Evolutionary conservation across 2,888 invertebrate genomes (phyloP), one percentile per base, ranked within the genome.

Genomic region (Xestia sexstrigata): DNA sequence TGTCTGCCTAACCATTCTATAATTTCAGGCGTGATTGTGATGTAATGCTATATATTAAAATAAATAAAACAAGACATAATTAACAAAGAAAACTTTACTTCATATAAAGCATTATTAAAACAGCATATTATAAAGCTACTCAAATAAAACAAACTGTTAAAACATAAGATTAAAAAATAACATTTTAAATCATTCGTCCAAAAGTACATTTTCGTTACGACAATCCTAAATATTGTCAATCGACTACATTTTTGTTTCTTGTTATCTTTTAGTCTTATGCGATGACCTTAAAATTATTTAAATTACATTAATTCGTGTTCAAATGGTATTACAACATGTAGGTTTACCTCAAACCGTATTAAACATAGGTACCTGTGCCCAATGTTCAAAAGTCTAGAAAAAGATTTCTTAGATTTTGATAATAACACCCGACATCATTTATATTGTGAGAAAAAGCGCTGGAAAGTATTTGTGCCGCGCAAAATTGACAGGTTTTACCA

Each of bases 71-170:
- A 47, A 87, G 42, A 75, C 45, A 15, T 90, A 87, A 89, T 90
- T 92, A 94, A 94, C 93, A 94, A 95, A 94, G 83, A 83, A 94
- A 92, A 75, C 90, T 94, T 94, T 94, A 93, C 90, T 93, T 91
- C 88, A 85, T 92, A 91, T 88, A 93, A 92, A 94, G 94, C 94
- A 92, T 93, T 89, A 92, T 92, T 88, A 92, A 93, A 94, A 92
- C 94, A 94, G 92, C 92, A 86, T 89, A 89, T 89, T 87, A 87
- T 79, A 85, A n/a, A 80, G 86, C 88, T 92, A 93, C 82, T 89
- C 83, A 81, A 88, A 85, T 88, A 86, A 88, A 91, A 90, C 89
- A 89, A 90, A 88, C 62, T 72, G 74, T 70, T 77, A 78, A 65
- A 65, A 75, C 77, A 83, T 89, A 88, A 84, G 84, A 87, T 87